Evolutionary conservation across 2,888 invertebrate genomes (phyloP).

Genomic region (Coenonympha glycerion): DNA sequence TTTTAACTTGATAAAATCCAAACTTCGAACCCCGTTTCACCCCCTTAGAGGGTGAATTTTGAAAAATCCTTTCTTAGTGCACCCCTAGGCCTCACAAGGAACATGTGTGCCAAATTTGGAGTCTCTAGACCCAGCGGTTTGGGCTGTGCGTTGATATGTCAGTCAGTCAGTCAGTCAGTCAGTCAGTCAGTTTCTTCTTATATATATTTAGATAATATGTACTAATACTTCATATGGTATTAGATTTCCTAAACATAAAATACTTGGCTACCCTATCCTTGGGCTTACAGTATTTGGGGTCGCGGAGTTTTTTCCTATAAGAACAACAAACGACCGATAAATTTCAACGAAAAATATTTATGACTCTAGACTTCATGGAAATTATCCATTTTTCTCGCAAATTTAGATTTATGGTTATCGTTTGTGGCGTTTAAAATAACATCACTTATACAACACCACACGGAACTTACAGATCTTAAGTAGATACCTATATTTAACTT

Average conservation of each 20-base stretch:
- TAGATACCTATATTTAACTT: no score
- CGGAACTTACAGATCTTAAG: no score
- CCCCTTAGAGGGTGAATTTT: no score
- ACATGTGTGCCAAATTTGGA: no score
- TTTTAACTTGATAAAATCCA: no score
- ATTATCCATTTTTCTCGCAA: constrained; percentile 5
- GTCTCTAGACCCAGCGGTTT: no score
- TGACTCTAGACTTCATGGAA: constrained; percentile 15
- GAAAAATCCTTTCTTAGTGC: no score
- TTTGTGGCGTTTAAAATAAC: constrained; percentile 1
- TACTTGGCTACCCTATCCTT: constrained; percentile 4
- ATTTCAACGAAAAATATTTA: constrained; percentile 16
- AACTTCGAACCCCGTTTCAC: no score
- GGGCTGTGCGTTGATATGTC: no score
- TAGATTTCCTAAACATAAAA: neutral
- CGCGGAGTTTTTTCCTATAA: constrained; percentile 12
- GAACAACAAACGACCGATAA: constrained; percentile 19
- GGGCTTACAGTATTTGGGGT: constrained; percentile 15
- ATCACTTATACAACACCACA: neutral
- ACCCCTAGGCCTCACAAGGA: no score
- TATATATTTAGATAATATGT: neutral
- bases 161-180: no score
- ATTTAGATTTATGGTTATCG: constrained; percentile 5
- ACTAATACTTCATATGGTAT: neutral
- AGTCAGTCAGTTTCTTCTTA: no score